phyloP scores from a whole-genome alignment of 2,888 invertebrate genomes.

The Hypolimnas misippus region DNA sequence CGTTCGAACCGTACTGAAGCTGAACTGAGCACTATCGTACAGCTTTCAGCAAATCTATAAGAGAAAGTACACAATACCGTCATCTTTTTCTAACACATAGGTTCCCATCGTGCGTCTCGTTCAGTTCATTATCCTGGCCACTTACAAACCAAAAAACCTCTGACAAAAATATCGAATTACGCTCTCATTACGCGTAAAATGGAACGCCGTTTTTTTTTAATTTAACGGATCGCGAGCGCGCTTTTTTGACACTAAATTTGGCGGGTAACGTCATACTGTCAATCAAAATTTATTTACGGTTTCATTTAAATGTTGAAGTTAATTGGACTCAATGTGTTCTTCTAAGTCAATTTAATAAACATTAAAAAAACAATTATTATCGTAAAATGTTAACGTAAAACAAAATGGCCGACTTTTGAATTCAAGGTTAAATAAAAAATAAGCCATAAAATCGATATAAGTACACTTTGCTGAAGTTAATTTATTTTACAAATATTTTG shows the following conservation, averaged over 20 bases:
- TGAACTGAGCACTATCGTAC: constrained; percentile 50
- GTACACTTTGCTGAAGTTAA: too few species aligned
- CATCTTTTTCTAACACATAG: constrained; percentile 53
- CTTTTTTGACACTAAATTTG: constrained; percentile 43
- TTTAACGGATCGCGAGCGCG: constrained; percentile 40
- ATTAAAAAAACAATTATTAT: too few species aligned
- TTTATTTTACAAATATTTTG: neutral
- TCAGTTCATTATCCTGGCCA: constrained; percentile 62
- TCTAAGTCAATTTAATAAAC: too few species aligned
- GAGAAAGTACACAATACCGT: constrained; percentile 65
- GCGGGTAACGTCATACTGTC: constrained; percentile 44
- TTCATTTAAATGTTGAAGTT: constrained; percentile 1
- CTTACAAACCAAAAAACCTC: constrained; percentile 54
- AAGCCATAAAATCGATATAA: too few species aligned
- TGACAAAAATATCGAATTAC: constrained; percentile 58
- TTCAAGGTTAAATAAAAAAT: too few species aligned
- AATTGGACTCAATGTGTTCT: too few species aligned
- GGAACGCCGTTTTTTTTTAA: constrained; percentile 49
- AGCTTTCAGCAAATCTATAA: constrained; percentile 80
- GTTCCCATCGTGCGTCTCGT: constrained; percentile 48
- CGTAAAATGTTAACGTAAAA: too few species aligned
- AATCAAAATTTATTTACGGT: constrained; percentile 9
- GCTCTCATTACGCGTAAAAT: constrained; percentile 55
- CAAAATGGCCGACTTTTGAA: too few species aligned
- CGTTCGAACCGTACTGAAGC: constrained; percentile 48